phyloP scores from a whole-genome alignment of 2,888 invertebrate genomes.

The Parelbella ahira region DNA sequence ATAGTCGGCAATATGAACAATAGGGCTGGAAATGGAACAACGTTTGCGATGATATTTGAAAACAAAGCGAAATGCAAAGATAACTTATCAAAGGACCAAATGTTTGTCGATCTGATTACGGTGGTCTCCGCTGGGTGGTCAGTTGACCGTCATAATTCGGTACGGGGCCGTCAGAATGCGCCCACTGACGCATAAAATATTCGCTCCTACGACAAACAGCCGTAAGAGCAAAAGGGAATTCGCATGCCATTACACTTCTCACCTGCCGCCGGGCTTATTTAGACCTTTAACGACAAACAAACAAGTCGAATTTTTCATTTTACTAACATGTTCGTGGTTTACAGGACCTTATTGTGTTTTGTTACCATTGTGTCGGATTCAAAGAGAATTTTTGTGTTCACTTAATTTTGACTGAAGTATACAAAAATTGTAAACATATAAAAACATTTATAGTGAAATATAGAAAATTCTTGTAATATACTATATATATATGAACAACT shows the following conservation, averaged over 20 bases:
- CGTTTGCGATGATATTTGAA: conserved; percentile 27
- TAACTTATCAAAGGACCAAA: conserved; percentile 57
- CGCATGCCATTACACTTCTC: conserved; percentile 69
- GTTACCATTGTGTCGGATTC: neutral
- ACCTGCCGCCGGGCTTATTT: conserved; percentile 49
- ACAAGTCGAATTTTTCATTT: conserved; percentile 5
- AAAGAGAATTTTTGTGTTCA: too few species aligned
- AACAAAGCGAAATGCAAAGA: conserved; percentile 46
- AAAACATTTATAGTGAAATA: too few species aligned
- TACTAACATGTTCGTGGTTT: neutral
- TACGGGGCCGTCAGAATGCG: conserved; percentile 54
- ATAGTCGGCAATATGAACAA: too few species aligned
- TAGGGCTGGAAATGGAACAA: too few species aligned
- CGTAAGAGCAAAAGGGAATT: conserved; percentile 62
- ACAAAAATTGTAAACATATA: too few species aligned
- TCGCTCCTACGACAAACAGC: conserved; percentile 39
- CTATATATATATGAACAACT: too few species aligned
- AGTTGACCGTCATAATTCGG: conserved; percentile 79
- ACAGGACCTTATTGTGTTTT: neutral
- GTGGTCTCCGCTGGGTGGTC: conserved; percentile 54
- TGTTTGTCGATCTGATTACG: conserved; percentile 76
- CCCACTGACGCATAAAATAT: conserved; percentile 77
- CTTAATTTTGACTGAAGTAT: too few species aligned
- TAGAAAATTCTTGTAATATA: too few species aligned
- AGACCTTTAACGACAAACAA: conserved; percentile 14